Conservation (phyloP, 2,888 invertebrate genomes). For the Gymnoscelis rufifasciata region DNA sequence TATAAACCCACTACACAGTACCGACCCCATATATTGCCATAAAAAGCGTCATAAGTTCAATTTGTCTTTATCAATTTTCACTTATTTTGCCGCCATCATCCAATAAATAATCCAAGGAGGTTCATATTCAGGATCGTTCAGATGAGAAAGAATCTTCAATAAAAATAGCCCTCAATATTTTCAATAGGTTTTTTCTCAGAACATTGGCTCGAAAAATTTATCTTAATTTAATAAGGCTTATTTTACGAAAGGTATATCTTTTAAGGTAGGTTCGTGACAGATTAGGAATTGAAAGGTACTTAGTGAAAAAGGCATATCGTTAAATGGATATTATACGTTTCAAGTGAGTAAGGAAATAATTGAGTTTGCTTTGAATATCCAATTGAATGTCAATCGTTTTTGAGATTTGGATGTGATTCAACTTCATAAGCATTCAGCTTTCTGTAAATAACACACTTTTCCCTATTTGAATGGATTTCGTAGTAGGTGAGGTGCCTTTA, state of each 20-base stretch:
- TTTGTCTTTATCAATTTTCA: slow-evolving; percentile 11
- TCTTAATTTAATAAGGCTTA: background rate
- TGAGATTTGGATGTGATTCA: background rate
- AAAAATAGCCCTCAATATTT: slow-evolving; percentile 16
- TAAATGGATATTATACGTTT: no score
- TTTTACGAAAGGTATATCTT: no score
- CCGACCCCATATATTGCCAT: background rate
- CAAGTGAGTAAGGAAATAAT: no score
- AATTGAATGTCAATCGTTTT: background rate
- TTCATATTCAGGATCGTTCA: background rate
- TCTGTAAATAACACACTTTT: no score
- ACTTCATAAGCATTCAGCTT: no score
- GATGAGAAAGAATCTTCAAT: slow-evolving; percentile 13
- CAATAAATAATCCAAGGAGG: slow-evolving; percentile 8
- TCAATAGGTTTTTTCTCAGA: background rate
- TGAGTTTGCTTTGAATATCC: no score
- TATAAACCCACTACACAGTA: no score
- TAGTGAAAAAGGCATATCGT: no score
- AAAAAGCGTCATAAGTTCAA: background rate
- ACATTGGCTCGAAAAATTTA: background rate
- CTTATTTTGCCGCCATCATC: slow-evolving; percentile 5
- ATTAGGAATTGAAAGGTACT: no score
- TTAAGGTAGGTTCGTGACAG: background rate
- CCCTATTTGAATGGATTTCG: no score
- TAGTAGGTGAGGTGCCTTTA: no score